These are phyloP conservation scores for Aptenodytes patagonicus DNA, from an alignment of 2,113 vertebrate genomes.

Conservation along the genomic window DNA sequence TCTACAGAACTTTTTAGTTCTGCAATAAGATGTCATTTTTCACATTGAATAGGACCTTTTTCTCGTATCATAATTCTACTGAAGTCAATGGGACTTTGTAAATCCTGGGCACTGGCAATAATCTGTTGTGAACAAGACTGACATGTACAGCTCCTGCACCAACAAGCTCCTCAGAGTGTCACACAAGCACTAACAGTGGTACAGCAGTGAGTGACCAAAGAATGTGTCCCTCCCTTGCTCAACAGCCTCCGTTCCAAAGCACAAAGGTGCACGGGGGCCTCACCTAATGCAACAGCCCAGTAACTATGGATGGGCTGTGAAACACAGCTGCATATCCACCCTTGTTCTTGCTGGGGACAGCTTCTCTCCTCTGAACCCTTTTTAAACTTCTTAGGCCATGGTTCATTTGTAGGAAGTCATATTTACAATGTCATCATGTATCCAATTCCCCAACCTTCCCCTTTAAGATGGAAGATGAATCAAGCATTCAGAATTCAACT, in stretches of 20 bases:
- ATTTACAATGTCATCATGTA: background rate
- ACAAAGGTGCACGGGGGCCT: background rate
- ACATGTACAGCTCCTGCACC: background rate
- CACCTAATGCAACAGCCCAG: background rate
- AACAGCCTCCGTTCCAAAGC: background rate
- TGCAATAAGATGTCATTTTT: constrained; percentile 9
- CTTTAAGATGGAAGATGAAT: background rate
- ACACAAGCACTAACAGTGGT: background rate
- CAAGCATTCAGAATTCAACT: background rate
- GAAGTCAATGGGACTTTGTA: background rate
- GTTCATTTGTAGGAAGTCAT: background rate
- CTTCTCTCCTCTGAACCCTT: background rate
- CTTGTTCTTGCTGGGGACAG: background rate
- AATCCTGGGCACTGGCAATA: background rate
- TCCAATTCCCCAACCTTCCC: background rate
- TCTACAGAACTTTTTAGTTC: background rate
- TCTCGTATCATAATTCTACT: background rate
- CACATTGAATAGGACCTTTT: background rate
- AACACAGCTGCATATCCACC: background rate
- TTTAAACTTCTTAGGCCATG: background rate
- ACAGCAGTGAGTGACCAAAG: background rate
- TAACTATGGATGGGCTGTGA: background rate
- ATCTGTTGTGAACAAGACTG: background rate
- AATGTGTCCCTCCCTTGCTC: background rate
- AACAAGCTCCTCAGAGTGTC: background rate